phyloP scores from a whole-genome alignment of 2,113 vertebrate genomes.

The Paradoxurus hermaphroditus region DNA sequence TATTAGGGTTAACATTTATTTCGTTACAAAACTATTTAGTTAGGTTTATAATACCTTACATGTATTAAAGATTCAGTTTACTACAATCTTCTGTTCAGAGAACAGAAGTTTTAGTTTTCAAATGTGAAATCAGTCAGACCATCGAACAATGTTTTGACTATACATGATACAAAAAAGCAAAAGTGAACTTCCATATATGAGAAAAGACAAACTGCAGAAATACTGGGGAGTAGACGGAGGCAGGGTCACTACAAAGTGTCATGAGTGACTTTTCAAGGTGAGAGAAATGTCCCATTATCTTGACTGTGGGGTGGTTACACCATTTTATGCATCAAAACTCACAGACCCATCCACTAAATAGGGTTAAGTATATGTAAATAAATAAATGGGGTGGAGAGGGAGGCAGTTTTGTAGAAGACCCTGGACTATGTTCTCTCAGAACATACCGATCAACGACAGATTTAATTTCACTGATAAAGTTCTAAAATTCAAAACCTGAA shows the following conservation, averaged over 20 bases:
- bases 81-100: not conserved
- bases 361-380: not conserved
- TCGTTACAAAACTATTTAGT: not conserved
- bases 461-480: constrained; percentile 29
- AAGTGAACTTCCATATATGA: not conserved
- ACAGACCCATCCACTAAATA: not conserved
- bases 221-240: not conserved
- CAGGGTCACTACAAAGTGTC: not conserved
- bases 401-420: not conserved
- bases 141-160: not conserved
- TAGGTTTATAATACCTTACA: not conserved
- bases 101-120: not conserved
- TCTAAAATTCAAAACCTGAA: constrained; percentile 17
- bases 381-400: not conserved
- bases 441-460: not conserved
- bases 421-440: not conserved
- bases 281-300: not conserved
- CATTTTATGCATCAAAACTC: not conserved
- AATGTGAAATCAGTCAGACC: not conserved
- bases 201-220: not conserved
- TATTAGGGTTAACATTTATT: not conserved
- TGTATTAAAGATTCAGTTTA: not conserved
- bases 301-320: not conserved
- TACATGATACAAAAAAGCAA: not conserved
- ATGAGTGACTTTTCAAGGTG: not conserved